phyloP scores from a whole-genome alignment of 2,888 invertebrate genomes.

The Ornithoptera alexandrae region DNA sequence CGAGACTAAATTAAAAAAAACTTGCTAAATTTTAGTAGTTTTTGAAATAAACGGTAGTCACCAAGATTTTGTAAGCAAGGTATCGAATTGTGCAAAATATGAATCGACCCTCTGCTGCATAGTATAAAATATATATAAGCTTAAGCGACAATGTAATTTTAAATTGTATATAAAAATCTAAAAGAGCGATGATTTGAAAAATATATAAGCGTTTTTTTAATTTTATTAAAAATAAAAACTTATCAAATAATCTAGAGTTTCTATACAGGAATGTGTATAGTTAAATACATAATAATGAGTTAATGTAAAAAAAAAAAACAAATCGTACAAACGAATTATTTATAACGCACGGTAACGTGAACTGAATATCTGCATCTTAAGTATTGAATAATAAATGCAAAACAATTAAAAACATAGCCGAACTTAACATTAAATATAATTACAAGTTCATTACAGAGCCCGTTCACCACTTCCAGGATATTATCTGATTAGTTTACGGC shows the following conservation, averaged over 20 bases:
- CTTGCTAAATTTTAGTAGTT: background rate
- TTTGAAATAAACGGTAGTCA: background rate
- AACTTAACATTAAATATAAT: slow-evolving; percentile 28
- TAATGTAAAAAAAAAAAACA: background rate
- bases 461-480: slow-evolving; percentile 24
- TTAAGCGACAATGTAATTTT: background rate
- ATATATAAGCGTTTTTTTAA: background rate
- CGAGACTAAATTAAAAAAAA: background rate
- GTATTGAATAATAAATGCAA: slow-evolving; percentile 16
- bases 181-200: background rate
- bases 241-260: slow-evolving; percentile 1
- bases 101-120: no score
- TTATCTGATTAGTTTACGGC: slow-evolving; percentile 22
- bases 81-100: background rate
- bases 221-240: background rate
- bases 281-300: background rate
- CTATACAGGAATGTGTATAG: slow-evolving; percentile 1
- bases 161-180: background rate
- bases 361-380: background rate
- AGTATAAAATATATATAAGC: background rate
- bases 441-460: slow-evolving; percentile 25
- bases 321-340: background rate
- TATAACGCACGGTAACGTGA: background rate
- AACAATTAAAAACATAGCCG: slow-evolving; percentile 28
- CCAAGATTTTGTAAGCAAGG: background rate